phyloP scores from a whole-genome alignment of 2,113 vertebrate species.

The Saccopteryx bilineata region DNA sequence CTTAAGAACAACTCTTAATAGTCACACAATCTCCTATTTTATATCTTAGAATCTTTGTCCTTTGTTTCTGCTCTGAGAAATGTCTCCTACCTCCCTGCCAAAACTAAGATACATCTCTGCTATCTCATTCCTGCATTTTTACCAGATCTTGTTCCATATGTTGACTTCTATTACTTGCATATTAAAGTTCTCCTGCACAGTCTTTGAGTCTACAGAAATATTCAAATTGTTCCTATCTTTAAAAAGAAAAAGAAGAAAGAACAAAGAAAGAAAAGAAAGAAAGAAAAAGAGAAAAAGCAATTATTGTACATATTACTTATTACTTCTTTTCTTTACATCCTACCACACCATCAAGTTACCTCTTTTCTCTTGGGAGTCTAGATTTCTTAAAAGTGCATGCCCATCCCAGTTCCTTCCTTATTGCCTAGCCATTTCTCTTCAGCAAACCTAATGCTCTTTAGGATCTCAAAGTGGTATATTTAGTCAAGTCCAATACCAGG shows the following conservation, averaged over 20 bases:
- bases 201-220: not conserved
- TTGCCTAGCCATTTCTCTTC: not conserved
- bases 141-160: not conserved
- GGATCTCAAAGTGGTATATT: not conserved
- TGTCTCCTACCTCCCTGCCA: not conserved
- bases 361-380: not conserved
- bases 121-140: not conserved
- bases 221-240: not conserved
- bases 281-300: not conserved
- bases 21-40: not conserved
- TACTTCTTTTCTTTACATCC: not conserved
- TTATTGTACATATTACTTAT: not conserved
- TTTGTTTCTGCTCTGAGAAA: slow-evolving; percentile 24
- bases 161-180: not conserved
- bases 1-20: not conserved
- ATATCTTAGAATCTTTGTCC: not conserved
- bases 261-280: too few species aligned
- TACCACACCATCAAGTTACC: not conserved
- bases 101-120: not conserved
- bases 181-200: not conserved
- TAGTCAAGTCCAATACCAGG: not conserved
- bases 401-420: not conserved
- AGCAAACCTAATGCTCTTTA: not conserved
- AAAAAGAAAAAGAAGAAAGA: not conserved
- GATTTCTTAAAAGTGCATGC: not conserved